Base-by-base conservation (phyloP, 2,888 invertebrate species). In the Napeogenes sylphis region DNA sequence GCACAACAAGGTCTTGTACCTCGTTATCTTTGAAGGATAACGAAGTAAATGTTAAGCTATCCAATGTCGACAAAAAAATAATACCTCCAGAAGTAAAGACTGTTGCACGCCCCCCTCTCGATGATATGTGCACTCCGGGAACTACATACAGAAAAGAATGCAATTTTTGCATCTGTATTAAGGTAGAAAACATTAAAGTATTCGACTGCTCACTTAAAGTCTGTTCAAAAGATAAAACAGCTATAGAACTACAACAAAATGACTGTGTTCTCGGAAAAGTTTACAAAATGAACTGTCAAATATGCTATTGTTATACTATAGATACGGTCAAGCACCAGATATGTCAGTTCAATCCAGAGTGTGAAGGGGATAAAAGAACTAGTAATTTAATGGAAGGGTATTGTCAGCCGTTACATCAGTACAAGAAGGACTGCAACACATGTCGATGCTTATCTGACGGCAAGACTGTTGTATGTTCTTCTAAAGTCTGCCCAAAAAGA, bases 161-260 rank as follows among this genome's bases (percentile, higher is more conserved):
- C 63, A 89, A 89, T 53, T 74, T 62, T 0, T 91, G 91, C 61
- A 70, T 74, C 21, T 91, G 91, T 59, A 72, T 74, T 10, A 66
- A 71, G 45, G 67, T 65, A 2, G 69, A 61, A 2, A 63, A 64
- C 0, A 55, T 73, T 2, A 89, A 87, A 67, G 78, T 82, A 10
- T 82, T 89, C 51, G 77, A 79, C 0, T 92, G 92, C 69, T 88
- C 91, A 0, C 58, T 83, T 5, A 80, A 78, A 8, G 57, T 60
- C 2, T 91, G 90, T 63, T 3, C 13, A n/a, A 21, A 46, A 6
- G 30, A 38, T 30, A 14, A 35, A 42, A 4, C 21, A 53, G 10
- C 38, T 2, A 38, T 55, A 13, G 61, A 63, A 45, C 64, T 0
- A 8, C 61, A 10, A 42, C 62, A 32, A 51, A 54, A 60, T 0